Evolutionary conservation across 2,797 vertebrate genomes (phyloP).

Genomic region (Potorous gilbertii): DNA sequence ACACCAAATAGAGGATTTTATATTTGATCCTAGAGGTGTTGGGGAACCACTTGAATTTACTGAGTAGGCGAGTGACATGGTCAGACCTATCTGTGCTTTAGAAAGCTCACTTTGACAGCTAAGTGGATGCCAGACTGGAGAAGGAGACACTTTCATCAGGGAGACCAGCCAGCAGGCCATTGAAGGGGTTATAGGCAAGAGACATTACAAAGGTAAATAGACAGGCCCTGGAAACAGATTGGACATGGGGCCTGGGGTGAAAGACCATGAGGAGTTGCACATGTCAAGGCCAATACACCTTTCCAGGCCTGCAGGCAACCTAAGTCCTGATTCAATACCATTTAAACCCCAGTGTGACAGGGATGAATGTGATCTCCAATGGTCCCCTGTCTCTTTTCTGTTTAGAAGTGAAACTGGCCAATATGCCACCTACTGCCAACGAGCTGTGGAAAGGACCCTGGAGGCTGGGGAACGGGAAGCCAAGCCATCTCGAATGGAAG

Average conservation of each 20-base stretch:
- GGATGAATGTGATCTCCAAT: background rate
- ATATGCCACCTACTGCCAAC: constrained; percentile 96
- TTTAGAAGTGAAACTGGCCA: constrained; percentile 94
- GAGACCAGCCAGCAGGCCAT: background rate
- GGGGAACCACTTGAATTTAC: background rate
- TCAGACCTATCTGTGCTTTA: background rate
- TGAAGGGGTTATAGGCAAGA: background rate
- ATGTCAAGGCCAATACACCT: background rate
- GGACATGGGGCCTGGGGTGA: background rate
- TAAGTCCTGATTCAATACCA: background rate
- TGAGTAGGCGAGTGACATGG: no score
- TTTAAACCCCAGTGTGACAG: background rate
- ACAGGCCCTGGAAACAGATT: background rate
- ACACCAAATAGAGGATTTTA: background rate
- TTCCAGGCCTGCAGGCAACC: background rate
- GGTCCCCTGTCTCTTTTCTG: constrained; percentile 37
- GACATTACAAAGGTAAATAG: background rate
- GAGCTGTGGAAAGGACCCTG: constrained; percentile 92
- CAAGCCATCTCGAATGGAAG: constrained; percentile 96
- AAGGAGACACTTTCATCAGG: background rate
- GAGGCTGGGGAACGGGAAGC: constrained; percentile 94
- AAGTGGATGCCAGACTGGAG: background rate
- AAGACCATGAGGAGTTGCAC: background rate
- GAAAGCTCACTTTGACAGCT: background rate
- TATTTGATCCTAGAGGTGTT: background rate